A percentile compares a stretch with the other conserved stretches of the same genome.
Conservation (phyloP, 2,797 vertebrate species). For the Atherinosoma microstoma region DNA sequence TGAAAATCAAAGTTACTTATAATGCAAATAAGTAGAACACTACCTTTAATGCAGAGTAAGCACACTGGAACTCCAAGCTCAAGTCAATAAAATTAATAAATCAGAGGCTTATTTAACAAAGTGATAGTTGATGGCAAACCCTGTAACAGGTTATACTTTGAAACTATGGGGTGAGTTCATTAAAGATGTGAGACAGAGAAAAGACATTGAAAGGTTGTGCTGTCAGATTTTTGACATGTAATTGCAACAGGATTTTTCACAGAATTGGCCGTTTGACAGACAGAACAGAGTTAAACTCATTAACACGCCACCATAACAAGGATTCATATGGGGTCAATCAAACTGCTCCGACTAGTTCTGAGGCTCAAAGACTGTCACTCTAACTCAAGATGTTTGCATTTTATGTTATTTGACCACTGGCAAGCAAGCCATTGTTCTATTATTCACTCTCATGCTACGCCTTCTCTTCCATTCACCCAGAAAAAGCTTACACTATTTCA, state of each 20-base stretch:
- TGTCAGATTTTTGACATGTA: conserved; percentile 74
- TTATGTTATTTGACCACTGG: conserved; percentile 19
- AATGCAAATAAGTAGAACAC: not conserved
- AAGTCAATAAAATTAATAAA: conserved; percentile 2
- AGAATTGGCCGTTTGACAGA: conserved; percentile 57
- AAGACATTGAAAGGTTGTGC: conserved; percentile 33
- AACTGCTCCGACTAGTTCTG: conserved; percentile 71
- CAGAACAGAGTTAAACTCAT: conserved; percentile 62
- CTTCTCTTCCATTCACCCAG: not conserved
- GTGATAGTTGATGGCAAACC: conserved; percentile 20
- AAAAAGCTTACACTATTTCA: conserved; percentile 3
- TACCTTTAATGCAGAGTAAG: conserved; percentile 1
- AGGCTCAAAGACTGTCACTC: conserved; percentile 34
- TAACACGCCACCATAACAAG: conserved; percentile 60
- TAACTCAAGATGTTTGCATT: conserved; percentile 24
- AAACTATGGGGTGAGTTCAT: conserved; percentile 63
- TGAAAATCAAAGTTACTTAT: not conserved
- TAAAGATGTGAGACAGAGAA: conserved; percentile 71
- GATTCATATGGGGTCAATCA: conserved; percentile 41
- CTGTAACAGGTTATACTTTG: conserved; percentile 29
- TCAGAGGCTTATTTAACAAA: not conserved
- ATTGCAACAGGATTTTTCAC: conserved; percentile 63
- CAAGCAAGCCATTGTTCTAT: conserved; percentile 14
- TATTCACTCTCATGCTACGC: not conserved
- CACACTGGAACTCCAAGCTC: conserved; percentile 29